Percentiles rank a stretch among this genome's conserved stretches.
Conservation (phyloP, 1,140 invertebrate species). For the Popillia japonica region DNA sequence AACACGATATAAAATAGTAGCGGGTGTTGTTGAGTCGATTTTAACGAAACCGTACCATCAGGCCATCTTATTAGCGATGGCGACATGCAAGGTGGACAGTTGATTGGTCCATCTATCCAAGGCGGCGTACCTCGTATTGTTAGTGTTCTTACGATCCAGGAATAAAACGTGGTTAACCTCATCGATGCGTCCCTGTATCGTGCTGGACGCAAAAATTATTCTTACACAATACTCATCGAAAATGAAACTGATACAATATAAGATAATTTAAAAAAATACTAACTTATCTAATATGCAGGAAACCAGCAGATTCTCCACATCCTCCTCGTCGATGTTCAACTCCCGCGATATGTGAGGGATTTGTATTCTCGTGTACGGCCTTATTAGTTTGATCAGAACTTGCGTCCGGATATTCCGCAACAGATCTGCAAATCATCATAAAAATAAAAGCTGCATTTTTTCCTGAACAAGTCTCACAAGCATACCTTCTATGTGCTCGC, state of each 20-base stretch:
- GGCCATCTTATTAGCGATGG: conserved; percentile 90
- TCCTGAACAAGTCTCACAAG: too few species aligned
- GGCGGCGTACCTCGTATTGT: conserved; percentile 84
- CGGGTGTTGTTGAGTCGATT: too few species aligned
- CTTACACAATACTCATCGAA: too few species aligned
- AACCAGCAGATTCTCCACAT: conserved; percentile 97
- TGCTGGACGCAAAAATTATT: too few species aligned
- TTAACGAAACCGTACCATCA: conserved; percentile 58
- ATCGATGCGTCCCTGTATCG: conserved; percentile 96
- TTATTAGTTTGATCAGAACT: conserved; percentile 97
- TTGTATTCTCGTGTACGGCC: conserved; percentile 97
- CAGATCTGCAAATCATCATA: conserved; percentile 85
- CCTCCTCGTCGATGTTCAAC: conserved; percentile 93
- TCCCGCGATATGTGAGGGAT: conserved; percentile 98
- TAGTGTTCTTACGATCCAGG: conserved; percentile 81
- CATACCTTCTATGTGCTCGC: conserved; percentile 98
- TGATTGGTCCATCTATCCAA: conserved; percentile 97
- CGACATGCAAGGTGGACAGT: conserved; percentile 85
- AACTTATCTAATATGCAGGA: conserved; percentile 98
- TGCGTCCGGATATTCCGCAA: conserved; percentile 97
- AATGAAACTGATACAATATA: background rate
- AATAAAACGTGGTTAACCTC: conserved; percentile 96
- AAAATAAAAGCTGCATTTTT: too few species aligned
- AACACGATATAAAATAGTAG: too few species aligned
- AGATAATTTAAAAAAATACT: conserved; percentile 54